These are phyloP conservation scores for Folsomia candida DNA, from an alignment of 2,888 invertebrate species.

Conservation along the genomic window DNA sequence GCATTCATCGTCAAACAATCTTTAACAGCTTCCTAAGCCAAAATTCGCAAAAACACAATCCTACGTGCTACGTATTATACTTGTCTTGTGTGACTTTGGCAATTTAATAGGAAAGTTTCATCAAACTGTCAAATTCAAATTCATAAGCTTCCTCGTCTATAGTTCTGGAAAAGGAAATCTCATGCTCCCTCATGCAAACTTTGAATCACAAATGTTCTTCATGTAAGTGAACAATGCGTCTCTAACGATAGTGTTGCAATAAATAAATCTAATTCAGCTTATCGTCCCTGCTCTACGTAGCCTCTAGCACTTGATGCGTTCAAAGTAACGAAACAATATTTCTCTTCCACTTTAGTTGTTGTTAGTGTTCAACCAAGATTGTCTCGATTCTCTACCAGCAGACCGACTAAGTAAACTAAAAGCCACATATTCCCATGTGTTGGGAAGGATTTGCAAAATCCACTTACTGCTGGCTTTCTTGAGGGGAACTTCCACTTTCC, in stretches of 20 bases:
- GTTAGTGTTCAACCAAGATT: not conserved
- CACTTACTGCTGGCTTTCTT: not conserved
- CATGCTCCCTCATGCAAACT: no score
- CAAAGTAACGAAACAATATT: slow-evolving; percentile 1
- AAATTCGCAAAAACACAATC: no score
- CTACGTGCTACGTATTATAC: no score
- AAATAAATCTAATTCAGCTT: not conserved
- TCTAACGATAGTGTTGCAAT: not conserved
- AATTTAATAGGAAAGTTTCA: not conserved
- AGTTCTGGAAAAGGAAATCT: no score
- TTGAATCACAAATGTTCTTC: no score
- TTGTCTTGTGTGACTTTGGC: no score
- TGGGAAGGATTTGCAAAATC: not conserved
- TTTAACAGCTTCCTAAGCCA: no score
- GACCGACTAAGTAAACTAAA: not conserved
- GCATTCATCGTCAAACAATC: no score
- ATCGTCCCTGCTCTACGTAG: not conserved
- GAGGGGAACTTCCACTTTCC: not conserved
- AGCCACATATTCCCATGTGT: not conserved
- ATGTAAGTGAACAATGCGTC: no score
- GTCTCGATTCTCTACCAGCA: not conserved
- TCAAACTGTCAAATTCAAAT: no score
- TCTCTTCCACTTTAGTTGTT: not conserved
- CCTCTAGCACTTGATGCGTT: not conserved
- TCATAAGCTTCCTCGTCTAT: no score